phyloP scores from a whole-genome alignment of 1,140 invertebrate genomes.

The Zaprionus kolodkinae region DNA sequence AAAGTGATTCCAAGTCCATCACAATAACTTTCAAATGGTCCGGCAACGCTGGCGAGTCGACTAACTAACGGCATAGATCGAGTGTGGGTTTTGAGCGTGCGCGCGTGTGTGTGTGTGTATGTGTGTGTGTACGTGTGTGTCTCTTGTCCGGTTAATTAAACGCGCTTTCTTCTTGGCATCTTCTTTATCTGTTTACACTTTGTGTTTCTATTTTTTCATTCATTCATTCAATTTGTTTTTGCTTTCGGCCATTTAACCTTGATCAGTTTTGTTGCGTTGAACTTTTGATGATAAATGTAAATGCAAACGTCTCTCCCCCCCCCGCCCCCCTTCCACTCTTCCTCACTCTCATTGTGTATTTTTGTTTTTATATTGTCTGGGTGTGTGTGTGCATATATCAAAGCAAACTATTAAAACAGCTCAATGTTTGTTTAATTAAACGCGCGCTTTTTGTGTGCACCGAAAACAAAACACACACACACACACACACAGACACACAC shows the following conservation, averaged over 20 bases:
- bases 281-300: conserved; percentile 69
- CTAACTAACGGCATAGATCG: conserved; percentile 22
- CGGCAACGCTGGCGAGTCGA: conserved; percentile 7
- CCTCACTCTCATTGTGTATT: conserved; percentile 9
- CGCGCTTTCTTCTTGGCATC: conserved; percentile 58
- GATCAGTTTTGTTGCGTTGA: conserved; percentile 70
- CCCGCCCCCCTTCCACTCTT: background rate
- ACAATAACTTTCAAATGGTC: conserved; percentile 13
- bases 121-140: conserved; percentile 7
- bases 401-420: conserved; percentile 52
- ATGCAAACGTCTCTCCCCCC: conserved; percentile 8
- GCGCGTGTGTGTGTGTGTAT: conserved; percentile 5
- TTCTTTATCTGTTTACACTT: conserved; percentile 28
- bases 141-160: conserved; percentile 49
- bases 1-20: background rate
- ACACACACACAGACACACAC: conserved; percentile 9
- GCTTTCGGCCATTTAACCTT: conserved; percentile 64
- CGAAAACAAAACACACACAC: conserved; percentile 38
- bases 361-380: conserved; percentile 18
- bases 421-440: conserved; percentile 50
- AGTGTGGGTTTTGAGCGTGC: background rate
- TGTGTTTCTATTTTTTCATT: conserved; percentile 27
- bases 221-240: conserved; percentile 17
- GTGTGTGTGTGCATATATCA: conserved; percentile 32
- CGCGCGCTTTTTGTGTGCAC: conserved; percentile 28